Base-by-base conservation (phyloP, 2,797 vertebrate species). In the Babyrousa celebensis region DNA sequence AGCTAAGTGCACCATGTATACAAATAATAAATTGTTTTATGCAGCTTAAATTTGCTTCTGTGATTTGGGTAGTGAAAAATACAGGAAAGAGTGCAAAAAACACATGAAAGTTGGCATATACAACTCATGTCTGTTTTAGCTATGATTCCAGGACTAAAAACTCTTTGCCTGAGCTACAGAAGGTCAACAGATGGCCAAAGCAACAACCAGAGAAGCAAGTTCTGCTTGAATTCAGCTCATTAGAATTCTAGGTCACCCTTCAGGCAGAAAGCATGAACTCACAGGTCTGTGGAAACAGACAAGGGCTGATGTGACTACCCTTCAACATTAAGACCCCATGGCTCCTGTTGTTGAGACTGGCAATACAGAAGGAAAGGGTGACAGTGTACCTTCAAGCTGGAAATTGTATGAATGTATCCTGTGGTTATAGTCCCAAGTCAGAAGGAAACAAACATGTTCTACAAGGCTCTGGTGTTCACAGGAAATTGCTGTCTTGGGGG, bases 151-250 rank as follows among this genome's bases (percentile, higher is more conserved):
- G 40, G 14, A 4, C 56, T 72, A 79, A 84, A 93, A 95, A 36
- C 48, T 86, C 60, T 74, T 74, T 93, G 52, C 74, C 78, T 65
- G 25, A 79, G 14, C 36, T 91, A 15, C 15, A 74, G 48, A 84
- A 52, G 62, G 16, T 94, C 79, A 93, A 79, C 62, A 92, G 60
- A 91, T 90, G 86, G 10, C 36, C 36, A 89, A 85, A n/a, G 6
- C 8, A 90, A 40, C 72, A 94, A 62, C 72, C 12, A 40, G 65
- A 91, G 75, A 71, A 89, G 70, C 48, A 91, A 88, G 71, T 78
- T 79, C 56, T 91, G 25, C 29, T 72, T 91, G 74, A 86, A 91
- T 91, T 85, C 56, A 62, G n/a, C 71, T 95, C 62, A 83, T 96
- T 87, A 85, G n/a, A 21, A 93, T 87, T 95, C 80, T 58, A 79